phyloP scores from a whole-genome alignment of 2,113 vertebrate genomes.

The Nerophis ophidion region DNA sequence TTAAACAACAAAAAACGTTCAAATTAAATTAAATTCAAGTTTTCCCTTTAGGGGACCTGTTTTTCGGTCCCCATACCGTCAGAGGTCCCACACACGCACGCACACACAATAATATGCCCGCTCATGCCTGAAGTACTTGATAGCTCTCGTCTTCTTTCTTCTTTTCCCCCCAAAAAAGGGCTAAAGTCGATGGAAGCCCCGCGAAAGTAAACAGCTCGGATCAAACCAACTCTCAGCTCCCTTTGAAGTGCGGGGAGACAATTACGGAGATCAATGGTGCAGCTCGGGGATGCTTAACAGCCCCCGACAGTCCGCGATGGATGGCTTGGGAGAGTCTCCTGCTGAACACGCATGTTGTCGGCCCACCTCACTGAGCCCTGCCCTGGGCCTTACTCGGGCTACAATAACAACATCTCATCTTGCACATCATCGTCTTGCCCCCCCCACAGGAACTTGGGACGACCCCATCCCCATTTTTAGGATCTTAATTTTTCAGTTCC shows the following conservation, averaged over 20 bases:
- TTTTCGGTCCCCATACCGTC: no score
- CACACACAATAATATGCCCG: conserved; percentile 54
- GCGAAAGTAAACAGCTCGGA: conserved; percentile 67
- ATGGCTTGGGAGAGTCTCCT: conserved; percentile 26
- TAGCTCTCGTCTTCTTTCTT: conserved; percentile 49
- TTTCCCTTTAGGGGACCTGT: no score
- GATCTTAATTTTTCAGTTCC: no score
- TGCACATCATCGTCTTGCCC: background rate
- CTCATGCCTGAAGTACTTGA: conserved; percentile 65
- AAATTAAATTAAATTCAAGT: no score
- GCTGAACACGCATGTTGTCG: conserved; percentile 26
- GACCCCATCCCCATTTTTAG: background rate
- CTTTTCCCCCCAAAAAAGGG: conserved; percentile 15
- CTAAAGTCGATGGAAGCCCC: conserved; percentile 41
- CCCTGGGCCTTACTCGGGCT: background rate
- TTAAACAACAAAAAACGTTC: no score
- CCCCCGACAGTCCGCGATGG: conserved; percentile 61
- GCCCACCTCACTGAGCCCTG: conserved; percentile 3
- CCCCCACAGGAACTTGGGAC: background rate
- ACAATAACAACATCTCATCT: background rate
- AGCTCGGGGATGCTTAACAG: conserved; percentile 65
- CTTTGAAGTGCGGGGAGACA: conserved; percentile 65
- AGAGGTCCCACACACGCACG: conserved; percentile 18
- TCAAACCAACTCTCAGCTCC: conserved; percentile 64
- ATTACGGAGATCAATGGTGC: conserved; percentile 67